Conservation (phyloP, 2,888 invertebrate species). For the Yponomeuta plumbellus region DNA sequence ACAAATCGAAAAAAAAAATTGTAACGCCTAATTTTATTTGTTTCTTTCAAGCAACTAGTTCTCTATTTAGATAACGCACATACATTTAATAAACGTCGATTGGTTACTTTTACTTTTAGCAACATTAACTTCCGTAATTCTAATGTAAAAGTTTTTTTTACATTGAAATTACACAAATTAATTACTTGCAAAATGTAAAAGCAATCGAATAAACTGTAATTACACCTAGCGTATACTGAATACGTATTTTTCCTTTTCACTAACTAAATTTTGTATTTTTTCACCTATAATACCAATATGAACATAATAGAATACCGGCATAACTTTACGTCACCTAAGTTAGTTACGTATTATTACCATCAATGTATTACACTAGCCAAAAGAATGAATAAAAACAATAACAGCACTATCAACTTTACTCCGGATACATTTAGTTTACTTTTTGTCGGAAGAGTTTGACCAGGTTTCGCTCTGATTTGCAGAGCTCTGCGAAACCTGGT, state of each 20-base stretch:
- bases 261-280: conserved; percentile 58
- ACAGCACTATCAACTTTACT: too few species aligned
- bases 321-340: conserved; percentile 38
- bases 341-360: conserved; percentile 13
- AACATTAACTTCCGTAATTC: conserved; percentile 3
- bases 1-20: conserved; percentile 41
- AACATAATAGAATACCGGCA: conserved; percentile 42
- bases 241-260: conserved; percentile 63
- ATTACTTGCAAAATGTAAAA: not conserved
- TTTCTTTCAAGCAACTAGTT: conserved; percentile 63
- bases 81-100: conserved; percentile 33
- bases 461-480: too few species aligned
- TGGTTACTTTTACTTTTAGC: not conserved
- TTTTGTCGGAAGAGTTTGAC: too few species aligned
- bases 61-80: conserved; percentile 59
- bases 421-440: too few species aligned
- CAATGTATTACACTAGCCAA: conserved; percentile 49
- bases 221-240: conserved; percentile 73
- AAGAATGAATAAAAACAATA: conserved; percentile 32
- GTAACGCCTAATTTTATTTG: conserved; percentile 46
- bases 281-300: conserved; percentile 52
- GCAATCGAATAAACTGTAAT: conserved; percentile 38
- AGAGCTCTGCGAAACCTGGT: too few species aligned
- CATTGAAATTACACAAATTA: conserved; percentile 11
- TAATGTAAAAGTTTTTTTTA: conserved; percentile 3